A percentile compares a stretch with the other conserved stretches of the same genome.
These are phyloP conservation scores for Strigops habroptila DNA, from an alignment of 2,113 vertebrate genomes.

Conservation along the genomic window DNA sequence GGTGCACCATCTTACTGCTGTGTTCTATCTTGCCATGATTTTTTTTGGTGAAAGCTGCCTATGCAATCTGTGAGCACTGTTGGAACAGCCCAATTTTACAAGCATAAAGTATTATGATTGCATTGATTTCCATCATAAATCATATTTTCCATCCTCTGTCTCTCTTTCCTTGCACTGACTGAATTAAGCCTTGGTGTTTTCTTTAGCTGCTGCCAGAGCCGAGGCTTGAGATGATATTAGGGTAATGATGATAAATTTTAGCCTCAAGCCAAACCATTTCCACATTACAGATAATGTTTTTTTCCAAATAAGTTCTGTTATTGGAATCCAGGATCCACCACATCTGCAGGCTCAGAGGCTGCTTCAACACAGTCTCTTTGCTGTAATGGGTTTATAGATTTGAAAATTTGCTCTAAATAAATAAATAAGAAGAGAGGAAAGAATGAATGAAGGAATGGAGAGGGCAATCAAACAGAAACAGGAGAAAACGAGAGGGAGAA, in stretches of 20 bases:
- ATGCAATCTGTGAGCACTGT: conserved; percentile 44
- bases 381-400: conserved; percentile 63
- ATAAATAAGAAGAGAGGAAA: conserved; percentile 21
- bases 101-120: conserved; percentile 80
- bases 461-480: not conserved
- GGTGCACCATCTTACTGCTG: not conserved
- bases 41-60: conserved; percentile 54
- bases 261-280: conserved; percentile 76
- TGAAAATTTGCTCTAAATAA: conserved; percentile 61
- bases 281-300: conserved; percentile 63
- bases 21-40: not conserved
- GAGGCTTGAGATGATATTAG: conserved; percentile 80
- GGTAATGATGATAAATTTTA: conserved; percentile 86
- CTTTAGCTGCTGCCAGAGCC: conserved; percentile 78
- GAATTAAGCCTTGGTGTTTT: conserved; percentile 80
- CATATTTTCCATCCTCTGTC: conserved; percentile 78
- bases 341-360: conserved; percentile 34
- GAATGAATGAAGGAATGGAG: not conserved
- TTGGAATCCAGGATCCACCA: conserved; percentile 57
- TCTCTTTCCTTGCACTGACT: conserved; percentile 71
- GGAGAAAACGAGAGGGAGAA: not conserved
- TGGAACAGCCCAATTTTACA: conserved; percentile 72
- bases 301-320: conserved; percentile 63
- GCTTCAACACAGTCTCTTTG: conserved; percentile 32
- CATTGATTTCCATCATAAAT: conserved; percentile 83